Evolutionary conservation across 2,888 invertebrate species (phyloP), one percentile per base, ranked within the genome.

Genomic region (Strigamia crassipes): DNA sequence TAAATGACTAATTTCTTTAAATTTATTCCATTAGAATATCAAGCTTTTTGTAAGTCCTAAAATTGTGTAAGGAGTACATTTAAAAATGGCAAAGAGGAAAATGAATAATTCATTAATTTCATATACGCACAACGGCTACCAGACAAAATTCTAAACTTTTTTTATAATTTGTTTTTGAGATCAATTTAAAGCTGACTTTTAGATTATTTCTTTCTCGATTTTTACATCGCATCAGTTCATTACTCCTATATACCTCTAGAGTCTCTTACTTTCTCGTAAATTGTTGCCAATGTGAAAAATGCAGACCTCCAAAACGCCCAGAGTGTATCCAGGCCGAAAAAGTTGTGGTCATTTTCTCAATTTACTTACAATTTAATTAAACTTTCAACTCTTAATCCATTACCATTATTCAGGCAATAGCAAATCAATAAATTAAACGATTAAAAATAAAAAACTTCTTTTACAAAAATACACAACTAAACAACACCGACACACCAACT

Each of bases 21-120:
- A 9, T 61, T 18, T n/a, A 61, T 18, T 66, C 23, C 61, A n/a
- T 46, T 46, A n/a, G 46, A 46, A 46, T 66, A 23, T 66, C 18
- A 4, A 23, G 18, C 9, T 18, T 66, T 66, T 5, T 21, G 18
- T 66, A 66, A 66, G 18, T 23, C 61, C 61, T 66, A 66, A 21
- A 66, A 66, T 66, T 66, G 61, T 66, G 61, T 66, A 66, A 66
- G 61, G 61, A 66, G 61, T 66, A 66, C 61, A 66, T 66, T 66
- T 66, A n/a, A 66, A 66, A 66, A 66, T 23, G 61, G 61, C 61
- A 23, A 66, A 66, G 61, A 66, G 61, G 61, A 66, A 66, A 66
- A 66, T 21, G 61, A 66, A 66, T 66, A 66, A 38, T 38, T 38
- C 38, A 38, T 38, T 38, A 38, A 66, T 66, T 66, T 66, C 61